These are phyloP conservation scores for Cyanistes caeruleus DNA, from an alignment of 2,113 vertebrate genomes.

Conservation along the genomic window DNA sequence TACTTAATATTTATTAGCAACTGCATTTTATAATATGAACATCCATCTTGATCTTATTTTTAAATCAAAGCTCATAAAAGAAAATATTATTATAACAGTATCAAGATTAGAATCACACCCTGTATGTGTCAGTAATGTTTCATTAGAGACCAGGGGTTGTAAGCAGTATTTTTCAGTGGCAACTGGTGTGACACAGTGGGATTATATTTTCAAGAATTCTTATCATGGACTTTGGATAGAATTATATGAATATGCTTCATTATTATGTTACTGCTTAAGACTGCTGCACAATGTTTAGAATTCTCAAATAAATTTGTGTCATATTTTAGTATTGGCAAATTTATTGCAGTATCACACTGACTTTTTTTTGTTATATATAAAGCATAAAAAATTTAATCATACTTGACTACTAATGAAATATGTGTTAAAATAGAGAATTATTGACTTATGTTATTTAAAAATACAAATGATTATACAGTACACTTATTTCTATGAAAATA, in stretches of 20 bases:
- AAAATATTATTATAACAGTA: neutral
- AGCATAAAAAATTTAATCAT: neutral
- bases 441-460: neutral
- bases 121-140: neutral
- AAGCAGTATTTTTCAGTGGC: neutral
- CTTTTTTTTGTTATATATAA: neutral
- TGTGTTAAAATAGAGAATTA: neutral
- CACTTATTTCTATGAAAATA: neutral
- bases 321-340: neutral
- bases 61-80: neutral
- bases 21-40: neutral
- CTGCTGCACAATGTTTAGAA: neutral
- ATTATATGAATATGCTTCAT: neutral
- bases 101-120: neutral
- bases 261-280: neutral
- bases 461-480: neutral
- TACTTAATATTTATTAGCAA: neutral
- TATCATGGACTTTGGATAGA: neutral
- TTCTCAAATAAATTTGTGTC: neutral
- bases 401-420: neutral
- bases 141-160: neutral
- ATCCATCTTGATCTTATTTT: neutral
- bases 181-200: neutral
- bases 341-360: neutral
- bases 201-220: neutral